These are phyloP conservation scores for Willisornis vidua DNA, from an alignment of 2,113 vertebrate species.

Conservation along the genomic window DNA sequence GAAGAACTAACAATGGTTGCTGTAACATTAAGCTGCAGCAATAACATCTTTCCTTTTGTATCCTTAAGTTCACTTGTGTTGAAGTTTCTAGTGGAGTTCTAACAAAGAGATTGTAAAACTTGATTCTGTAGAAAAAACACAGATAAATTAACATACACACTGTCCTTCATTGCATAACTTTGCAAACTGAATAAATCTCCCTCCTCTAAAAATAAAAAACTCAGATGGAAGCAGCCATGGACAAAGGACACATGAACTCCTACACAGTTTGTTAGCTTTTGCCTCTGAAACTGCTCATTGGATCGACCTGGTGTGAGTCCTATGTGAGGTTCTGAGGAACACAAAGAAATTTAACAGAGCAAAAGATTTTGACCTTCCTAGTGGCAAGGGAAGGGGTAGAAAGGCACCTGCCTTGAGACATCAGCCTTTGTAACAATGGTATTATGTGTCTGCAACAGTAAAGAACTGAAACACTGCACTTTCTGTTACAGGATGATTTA, in stretches of 20 bases:
- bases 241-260: neutral
- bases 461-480: neutral
- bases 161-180: neutral
- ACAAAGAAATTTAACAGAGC: neutral
- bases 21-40: neutral
- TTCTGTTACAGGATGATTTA: neutral
- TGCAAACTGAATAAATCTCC: neutral
- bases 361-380: neutral
- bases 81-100: neutral
- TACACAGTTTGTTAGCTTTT: neutral
- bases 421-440: neutral
- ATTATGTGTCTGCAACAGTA: neutral
- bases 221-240: neutral
- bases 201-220: fast-evolving
- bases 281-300: neutral
- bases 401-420: neutral
- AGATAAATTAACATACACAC: neutral
- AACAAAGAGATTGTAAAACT: neutral
- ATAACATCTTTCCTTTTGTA: neutral
- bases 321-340: neutral
- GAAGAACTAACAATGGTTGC: neutral
- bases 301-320: neutral
- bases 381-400: neutral
- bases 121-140: neutral
- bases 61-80: neutral